Conservation (phyloP, 37 sponge, comb jelly and placozoan species). For the Cladorhizidae sp. region DNA sequence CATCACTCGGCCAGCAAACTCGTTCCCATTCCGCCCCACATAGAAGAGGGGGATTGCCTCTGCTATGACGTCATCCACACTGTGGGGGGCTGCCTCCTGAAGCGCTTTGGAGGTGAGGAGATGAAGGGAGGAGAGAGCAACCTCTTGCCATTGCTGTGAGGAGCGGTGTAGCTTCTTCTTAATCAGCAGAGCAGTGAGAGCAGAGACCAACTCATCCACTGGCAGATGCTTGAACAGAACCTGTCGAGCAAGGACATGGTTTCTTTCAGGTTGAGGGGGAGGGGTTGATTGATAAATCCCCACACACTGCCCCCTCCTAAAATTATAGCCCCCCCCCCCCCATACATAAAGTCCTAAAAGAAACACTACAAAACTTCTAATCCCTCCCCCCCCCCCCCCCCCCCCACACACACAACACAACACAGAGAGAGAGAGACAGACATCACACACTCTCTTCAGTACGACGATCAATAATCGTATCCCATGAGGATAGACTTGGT, state of each 20-base stretch:
- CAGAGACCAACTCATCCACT: not conserved
- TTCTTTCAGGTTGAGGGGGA: too few relatives aligned
- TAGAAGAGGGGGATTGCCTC: conserved; percentile 31
- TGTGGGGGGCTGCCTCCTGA: conserved; percentile 3
- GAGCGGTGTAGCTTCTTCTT: conserved; percentile 6
- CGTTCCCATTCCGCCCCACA: conserved; percentile 46
- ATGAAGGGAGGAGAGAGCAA: conserved; percentile 4
- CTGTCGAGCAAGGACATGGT: not conserved
- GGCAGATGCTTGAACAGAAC: not conserved
- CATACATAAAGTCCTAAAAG: too few relatives aligned
- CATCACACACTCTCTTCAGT: too few relatives aligned
- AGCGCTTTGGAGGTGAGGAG: conserved; percentile 26
- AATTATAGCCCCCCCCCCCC: too few relatives aligned
- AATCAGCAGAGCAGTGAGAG: conserved; percentile 9
- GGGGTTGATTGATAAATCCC: too few relatives aligned
- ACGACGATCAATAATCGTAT: too few relatives aligned
- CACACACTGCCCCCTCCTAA: too few relatives aligned
- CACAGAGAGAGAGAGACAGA: too few relatives aligned
- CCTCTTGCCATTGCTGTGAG: conserved; percentile 11
- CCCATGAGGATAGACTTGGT: too few relatives aligned
- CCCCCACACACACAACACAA: too few relatives aligned
- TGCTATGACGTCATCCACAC: conserved; percentile 19
- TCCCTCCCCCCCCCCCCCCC: too few relatives aligned
- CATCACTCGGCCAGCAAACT: conserved; percentile 20
- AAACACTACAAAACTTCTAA: too few relatives aligned